phyloP scores from a whole-genome alignment of 2,888 invertebrate species.

The Hedya salicella region DNA sequence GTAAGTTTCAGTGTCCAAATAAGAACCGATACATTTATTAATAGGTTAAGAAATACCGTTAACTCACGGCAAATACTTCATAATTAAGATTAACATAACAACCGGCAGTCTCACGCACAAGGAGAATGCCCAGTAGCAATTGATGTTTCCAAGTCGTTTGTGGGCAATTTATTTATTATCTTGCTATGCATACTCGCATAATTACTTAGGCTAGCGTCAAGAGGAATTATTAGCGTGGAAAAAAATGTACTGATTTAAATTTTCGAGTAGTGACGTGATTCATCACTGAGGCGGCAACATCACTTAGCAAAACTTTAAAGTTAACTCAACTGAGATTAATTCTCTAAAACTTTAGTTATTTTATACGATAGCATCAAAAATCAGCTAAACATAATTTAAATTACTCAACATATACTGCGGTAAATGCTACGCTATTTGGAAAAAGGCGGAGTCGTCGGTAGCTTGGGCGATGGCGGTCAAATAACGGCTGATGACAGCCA shows the following conservation, averaged over 20 bases:
- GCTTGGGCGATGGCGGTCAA: constrained; percentile 84
- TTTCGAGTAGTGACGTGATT: constrained; percentile 40
- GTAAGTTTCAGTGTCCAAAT: neutral
- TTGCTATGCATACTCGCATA: constrained; percentile 24
- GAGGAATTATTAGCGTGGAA: constrained; percentile 26
- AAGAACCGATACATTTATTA: neutral
- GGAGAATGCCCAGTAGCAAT: constrained; percentile 23
- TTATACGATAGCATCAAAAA: constrained; percentile 4
- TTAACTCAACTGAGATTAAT: constrained; percentile 17
- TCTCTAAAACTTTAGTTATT: neutral
- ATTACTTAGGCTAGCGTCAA: constrained; percentile 5
- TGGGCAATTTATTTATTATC: constrained; percentile 29
- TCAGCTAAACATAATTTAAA: constrained; percentile 4
- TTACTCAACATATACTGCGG: constrained; percentile 11
- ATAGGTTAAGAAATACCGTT: constrained; percentile 6
- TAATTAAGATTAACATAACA: constrained; percentile 33
- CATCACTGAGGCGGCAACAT: constrained; percentile 42
- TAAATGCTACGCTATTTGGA: constrained; percentile 33
- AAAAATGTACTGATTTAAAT: constrained; percentile 35
- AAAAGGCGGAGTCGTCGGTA: constrained; percentile 75
- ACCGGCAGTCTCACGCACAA: constrained; percentile 22
- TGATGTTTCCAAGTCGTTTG: constrained; percentile 10
- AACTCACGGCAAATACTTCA: constrained; percentile 18
- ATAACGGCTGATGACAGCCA: constrained; percentile 69
- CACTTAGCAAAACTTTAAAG: constrained; percentile 33